phyloP scores from a whole-genome alignment of 1,140 invertebrate genomes.

The Mycetomoellerius zeteki region DNA sequence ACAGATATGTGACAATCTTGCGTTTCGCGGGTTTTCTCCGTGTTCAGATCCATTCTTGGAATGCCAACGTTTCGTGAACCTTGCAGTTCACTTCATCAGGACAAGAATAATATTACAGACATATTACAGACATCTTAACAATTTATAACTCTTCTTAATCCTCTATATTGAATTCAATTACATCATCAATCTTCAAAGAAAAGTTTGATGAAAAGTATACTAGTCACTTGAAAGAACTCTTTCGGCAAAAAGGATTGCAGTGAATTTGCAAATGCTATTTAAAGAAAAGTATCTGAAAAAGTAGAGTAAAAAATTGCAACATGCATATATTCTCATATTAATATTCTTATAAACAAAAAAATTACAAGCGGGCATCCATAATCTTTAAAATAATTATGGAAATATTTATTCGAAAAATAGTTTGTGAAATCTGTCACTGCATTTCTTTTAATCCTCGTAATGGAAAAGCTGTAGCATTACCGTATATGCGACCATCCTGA shows the following conservation, averaged over 20 bases:
- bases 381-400: background rate
- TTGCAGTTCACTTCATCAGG: too few species aligned
- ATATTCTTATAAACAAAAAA: background rate
- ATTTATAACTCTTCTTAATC: background rate
- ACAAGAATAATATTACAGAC: too few species aligned
- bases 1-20: too few species aligned
- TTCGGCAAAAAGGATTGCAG: background rate
- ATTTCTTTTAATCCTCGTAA: background rate
- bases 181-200: background rate
- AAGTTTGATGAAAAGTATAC: background rate
- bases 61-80: too few species aligned
- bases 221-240: background rate
- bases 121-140: too few species aligned
- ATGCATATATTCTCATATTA: background rate
- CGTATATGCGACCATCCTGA: background rate
- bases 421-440: background rate
- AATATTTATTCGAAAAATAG: slow-evolving; percentile 12
- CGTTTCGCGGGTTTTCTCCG: too few species aligned
- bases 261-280: background rate
- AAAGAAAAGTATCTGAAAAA: background rate
- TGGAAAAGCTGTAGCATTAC: background rate
- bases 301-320: background rate
- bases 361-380: background rate
- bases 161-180: background rate
- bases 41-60: too few species aligned